Base-by-base conservation (phyloP, 2,888 invertebrate genomes). In the Hartigia nigra region DNA sequence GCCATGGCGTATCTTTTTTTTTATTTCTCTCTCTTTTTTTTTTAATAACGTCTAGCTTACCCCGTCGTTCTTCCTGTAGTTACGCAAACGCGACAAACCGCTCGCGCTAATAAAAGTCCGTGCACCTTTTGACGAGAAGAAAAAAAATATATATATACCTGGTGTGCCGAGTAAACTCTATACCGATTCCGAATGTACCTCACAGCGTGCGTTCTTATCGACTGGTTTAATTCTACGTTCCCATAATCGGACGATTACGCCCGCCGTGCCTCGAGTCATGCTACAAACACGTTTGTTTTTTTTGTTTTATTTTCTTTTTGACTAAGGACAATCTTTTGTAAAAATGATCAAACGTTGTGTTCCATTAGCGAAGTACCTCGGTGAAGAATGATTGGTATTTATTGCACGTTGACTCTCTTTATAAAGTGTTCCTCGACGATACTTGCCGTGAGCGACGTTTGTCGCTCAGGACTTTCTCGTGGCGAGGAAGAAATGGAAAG, bases 61-160 rank as follows among this genome's bases (percentile, higher is more conserved):
- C 76, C 77, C 81, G 79, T 76, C 80, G 78, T 77, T 76, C 78
- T 74, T 14, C 55, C 23, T 23, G 55, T 23, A 23, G 23, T 55
- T 55, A 55, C 55, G 55, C 55, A 55, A 55, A 55, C 23, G 55
- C 23, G 55, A 55, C 31, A 72, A 31, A 72, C 32, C 72, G 72
- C 72, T 31, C 31, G 31, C 72, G 72, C 23, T 55, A 55, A 72
- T 72, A 34, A 72, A 72, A 72, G 72, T 72, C 72, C 72, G 72
- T 72, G 72, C 72, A 72, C 72, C 72, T 72, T 72, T 31, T 14
- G 32, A 72, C 31, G 72, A 31, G 34, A 72, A 72, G 23, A 72
- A 32, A 23, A 70, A 4, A 70, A n/a, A n/a, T n/a, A n/a, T n/a
- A 69, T 72, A 34, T 72, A 72, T 72, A 72, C 72, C 72, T n/a